phyloP scores from a whole-genome alignment of 2,113 vertebrate species.

The Menura novaehollandiae region DNA sequence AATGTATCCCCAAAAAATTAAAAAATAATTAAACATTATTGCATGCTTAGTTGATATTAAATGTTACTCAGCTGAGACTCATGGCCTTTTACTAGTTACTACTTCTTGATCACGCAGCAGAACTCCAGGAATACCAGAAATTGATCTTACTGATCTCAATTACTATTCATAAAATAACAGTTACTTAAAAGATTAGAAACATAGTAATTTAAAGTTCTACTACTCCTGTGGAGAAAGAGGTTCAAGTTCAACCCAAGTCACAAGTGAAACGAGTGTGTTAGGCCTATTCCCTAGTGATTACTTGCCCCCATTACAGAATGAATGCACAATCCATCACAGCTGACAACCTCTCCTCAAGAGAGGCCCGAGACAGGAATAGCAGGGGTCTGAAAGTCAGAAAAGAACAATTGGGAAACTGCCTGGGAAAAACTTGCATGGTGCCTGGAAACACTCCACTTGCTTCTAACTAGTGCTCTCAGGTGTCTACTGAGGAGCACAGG shows the following conservation, averaged over 20 bases:
- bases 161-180: neutral
- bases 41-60: neutral
- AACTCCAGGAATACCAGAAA: neutral
- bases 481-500: neutral
- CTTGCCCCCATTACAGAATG: neutral
- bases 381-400: slow-evolving; percentile 23
- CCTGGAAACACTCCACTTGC: neutral
- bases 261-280: slow-evolving; percentile 48
- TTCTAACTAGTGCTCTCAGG: neutral
- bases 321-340: slow-evolving; percentile 67
- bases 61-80: neutral
- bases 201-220: neutral
- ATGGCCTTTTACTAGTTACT: neutral
- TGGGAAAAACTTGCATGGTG: neutral
- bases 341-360: slow-evolving; percentile 58
- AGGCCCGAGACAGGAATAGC: neutral
- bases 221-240: neutral
- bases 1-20: neutral
- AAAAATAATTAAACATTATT: neutral
- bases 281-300: neutral
- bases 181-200: neutral
- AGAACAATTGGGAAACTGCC: neutral
- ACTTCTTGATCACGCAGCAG: neutral
- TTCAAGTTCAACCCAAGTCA: slow-evolving; percentile 35
- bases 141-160: neutral